These are phyloP conservation scores for Takifugu flavidus DNA, from an alignment of 2,113 vertebrate species.

Conservation along the genomic window DNA sequence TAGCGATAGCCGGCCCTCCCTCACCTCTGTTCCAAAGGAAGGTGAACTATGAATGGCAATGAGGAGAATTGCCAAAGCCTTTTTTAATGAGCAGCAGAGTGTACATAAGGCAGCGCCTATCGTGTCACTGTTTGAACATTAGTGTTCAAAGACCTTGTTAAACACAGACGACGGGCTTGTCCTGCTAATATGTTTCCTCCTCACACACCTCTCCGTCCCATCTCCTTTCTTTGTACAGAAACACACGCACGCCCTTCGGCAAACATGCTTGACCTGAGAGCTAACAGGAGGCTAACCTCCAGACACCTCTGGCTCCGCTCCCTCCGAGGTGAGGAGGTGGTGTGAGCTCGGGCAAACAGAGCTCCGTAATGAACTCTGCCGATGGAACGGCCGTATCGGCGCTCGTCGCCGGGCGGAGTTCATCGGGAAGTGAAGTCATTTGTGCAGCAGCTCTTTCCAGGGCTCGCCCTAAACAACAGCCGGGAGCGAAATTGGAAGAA, in stretches of 20 bases:
- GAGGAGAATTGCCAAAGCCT: conserved; percentile 38
- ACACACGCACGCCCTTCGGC: conserved; percentile 43
- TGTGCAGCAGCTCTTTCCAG: background rate
- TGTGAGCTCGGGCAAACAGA: conserved; percentile 60
- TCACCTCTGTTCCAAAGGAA: background rate
- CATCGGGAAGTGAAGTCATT: background rate
- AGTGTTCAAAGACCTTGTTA: conserved; percentile 30
- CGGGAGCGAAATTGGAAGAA: background rate
- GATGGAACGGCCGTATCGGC: conserved; percentile 44
- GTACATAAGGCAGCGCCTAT: conserved; percentile 35
- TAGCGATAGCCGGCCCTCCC: background rate
- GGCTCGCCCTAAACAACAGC: background rate
- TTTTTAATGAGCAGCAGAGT: conserved; percentile 62
- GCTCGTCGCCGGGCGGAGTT: background rate
- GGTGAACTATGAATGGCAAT: background rate
- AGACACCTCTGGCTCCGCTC: conserved; percentile 50
- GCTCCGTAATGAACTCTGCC: conserved; percentile 54
- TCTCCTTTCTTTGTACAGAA: conserved; percentile 21
- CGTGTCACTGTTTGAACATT: conserved; percentile 50
- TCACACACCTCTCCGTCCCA: conserved; percentile 22
- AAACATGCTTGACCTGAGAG: conserved; percentile 64
- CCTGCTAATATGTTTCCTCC: conserved; percentile 39
- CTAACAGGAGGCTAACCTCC: conserved; percentile 52
- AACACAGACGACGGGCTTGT: conserved; percentile 27
- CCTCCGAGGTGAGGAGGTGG: conserved; percentile 27